Percentiles rank a stretch among this genome's conserved stretches.
Evolutionary conservation across 2,888 invertebrate genomes (phyloP).

Genomic region (Chymomyza caudatula): DNA sequence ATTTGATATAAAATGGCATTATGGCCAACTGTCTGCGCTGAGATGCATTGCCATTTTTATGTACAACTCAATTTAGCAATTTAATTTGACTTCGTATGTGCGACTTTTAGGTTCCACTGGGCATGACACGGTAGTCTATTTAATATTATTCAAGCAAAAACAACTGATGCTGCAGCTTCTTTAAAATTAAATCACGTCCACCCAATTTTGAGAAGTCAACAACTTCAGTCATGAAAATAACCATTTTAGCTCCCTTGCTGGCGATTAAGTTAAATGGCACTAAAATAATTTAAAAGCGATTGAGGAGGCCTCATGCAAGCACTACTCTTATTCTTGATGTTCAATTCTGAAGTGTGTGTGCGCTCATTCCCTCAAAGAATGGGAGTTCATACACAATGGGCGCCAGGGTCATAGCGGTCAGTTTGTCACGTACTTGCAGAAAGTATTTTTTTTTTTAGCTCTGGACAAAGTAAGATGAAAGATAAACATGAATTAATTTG

Average conservation of each 20-base stretch:
- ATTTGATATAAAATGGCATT: constrained; percentile 37
- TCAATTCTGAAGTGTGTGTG: neutral
- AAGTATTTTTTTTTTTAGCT: constrained; percentile 16
- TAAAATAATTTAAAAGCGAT: constrained; percentile 77
- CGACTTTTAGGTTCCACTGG: neutral
- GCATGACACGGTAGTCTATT: neutral
- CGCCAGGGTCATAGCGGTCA: constrained; percentile 5
- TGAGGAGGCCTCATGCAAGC: constrained; percentile 62
- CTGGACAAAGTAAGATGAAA: neutral
- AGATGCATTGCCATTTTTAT: constrained; percentile 35
- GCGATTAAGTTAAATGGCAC: constrained; percentile 74
- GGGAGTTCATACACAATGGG: constrained; percentile 20
- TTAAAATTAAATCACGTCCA: constrained; percentile 74
- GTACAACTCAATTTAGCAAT: constrained; percentile 69
- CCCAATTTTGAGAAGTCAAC: constrained; percentile 57
- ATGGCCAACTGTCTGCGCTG: constrained; percentile 26
- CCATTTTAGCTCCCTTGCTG: constrained; percentile 72
- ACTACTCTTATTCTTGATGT: neutral
- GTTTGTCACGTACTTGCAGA: constrained; percentile 65
- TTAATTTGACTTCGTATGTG: constrained; percentile 19
- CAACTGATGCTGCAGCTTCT: constrained; percentile 51
- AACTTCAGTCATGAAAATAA: constrained; percentile 13
- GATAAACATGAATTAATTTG: neutral
- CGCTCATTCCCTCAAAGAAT: neutral
- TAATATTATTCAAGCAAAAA: neutral